A percentile compares a stretch with the other conserved stretches of the same genome.
phyloP scores from a whole-genome alignment of 1,140 invertebrate genomes.

The Calephelis nemesis region DNA sequence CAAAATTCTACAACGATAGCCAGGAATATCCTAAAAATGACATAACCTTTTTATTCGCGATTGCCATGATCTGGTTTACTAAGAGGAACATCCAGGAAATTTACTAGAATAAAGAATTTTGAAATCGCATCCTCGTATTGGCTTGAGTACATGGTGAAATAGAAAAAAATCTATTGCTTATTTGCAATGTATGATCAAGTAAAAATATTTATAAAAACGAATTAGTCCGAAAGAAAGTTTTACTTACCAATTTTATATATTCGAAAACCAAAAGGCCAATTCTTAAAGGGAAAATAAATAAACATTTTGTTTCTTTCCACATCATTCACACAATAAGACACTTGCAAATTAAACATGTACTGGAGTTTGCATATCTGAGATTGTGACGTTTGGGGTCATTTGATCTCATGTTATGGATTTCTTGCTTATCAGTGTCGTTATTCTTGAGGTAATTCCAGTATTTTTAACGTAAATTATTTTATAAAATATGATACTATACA shows the following conservation, averaged over 20 bases:
- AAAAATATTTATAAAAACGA: no score
- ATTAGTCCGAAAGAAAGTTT: background rate
- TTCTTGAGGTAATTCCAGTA: background rate
- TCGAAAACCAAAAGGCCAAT: constrained; percentile 27
- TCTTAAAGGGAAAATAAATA: constrained; percentile 31
- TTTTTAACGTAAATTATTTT: background rate
- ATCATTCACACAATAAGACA: constrained; percentile 17
- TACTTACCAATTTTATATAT: constrained; percentile 32
- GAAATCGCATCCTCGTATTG: no score
- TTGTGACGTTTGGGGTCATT: background rate
- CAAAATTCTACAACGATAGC: no score
- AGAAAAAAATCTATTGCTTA: no score
- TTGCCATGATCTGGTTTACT: no score
- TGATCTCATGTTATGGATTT: background rate
- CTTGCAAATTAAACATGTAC: background rate
- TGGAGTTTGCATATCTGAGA: background rate
- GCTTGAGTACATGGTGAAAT: no score
- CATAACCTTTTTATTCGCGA: no score
- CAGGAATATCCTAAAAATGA: no score
- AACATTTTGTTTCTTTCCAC: constrained; percentile 25
- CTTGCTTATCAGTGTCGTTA: background rate
- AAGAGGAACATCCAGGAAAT: no score
- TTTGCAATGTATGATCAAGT: no score
- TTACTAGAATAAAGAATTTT: no score
- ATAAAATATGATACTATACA: background rate